phyloP scores from a whole-genome alignment of 2,113 vertebrate genomes.

The Pteruthius melanotis region DNA sequence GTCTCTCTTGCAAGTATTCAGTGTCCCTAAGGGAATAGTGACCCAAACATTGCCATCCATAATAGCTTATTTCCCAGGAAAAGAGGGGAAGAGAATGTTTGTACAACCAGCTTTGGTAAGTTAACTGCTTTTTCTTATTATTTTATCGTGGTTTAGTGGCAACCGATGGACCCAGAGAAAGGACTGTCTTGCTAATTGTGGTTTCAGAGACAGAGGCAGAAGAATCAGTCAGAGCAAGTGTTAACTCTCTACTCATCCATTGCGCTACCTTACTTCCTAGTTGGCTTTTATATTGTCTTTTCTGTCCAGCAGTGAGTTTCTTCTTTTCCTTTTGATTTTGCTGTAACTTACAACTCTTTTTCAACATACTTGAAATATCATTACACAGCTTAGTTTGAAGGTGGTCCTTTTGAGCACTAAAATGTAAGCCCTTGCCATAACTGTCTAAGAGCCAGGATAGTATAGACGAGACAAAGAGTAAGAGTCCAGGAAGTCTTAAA shows the following conservation, averaged over 20 bases:
- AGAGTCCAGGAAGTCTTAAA: conserved; percentile 29
- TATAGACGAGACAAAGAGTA: neutral
- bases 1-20: conserved; percentile 25
- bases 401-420: neutral
- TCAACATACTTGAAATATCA: neutral
- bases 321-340: neutral
- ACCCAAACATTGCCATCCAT: neutral
- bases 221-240: neutral
- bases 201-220: neutral
- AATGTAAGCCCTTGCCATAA: neutral
- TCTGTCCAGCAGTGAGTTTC: neutral
- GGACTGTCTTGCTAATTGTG: neutral
- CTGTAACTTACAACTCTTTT: neutral
- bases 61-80: conserved; percentile 41
- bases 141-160: conserved; percentile 5
- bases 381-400: neutral
- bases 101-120: conserved; percentile 21
- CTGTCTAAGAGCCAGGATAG: neutral
- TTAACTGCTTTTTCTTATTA: conserved; percentile 26
- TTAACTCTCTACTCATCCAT: neutral
- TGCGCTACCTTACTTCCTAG: neutral
- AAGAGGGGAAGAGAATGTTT: conserved; percentile 28
- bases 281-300: neutral
- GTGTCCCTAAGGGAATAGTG: conserved; percentile 53
- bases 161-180: neutral